Conservation (phyloP, 1,140 invertebrate species). For the Ceratina calcarata region DNA sequence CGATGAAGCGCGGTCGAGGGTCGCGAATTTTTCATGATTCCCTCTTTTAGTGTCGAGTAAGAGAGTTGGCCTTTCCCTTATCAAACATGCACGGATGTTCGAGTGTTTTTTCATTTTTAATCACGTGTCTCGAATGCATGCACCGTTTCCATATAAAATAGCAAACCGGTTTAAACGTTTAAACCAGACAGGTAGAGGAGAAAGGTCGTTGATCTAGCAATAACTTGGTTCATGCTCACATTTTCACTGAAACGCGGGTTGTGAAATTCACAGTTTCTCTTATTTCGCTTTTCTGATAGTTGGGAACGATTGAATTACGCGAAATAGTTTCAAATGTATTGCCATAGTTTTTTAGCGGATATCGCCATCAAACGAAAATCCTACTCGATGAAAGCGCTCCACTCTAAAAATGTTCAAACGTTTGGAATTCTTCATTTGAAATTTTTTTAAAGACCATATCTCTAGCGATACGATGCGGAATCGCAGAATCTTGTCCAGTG, state of each 20-base stretch:
- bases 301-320: too few relatives aligned
- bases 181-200: background rate
- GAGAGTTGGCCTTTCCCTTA: background rate
- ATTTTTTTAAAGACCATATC: too few relatives aligned
- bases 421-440: too few relatives aligned
- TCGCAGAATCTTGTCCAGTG: too few relatives aligned
- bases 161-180: background rate
- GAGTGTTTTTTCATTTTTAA: constrained; percentile 26
- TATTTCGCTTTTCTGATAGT: background rate
- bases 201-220: background rate
- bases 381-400: too few relatives aligned
- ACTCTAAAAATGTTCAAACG: too few relatives aligned
- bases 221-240: background rate
- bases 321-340: too few relatives aligned
- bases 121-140: too few relatives aligned
- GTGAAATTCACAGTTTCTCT: background rate
- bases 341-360: too few relatives aligned
- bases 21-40: constrained; percentile 12
- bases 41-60: too few relatives aligned
- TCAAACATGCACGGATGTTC: constrained; percentile 13
- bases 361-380: too few relatives aligned
- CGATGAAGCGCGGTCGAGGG: background rate
- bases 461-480: too few relatives aligned
- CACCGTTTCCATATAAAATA: background rate
- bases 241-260: background rate